Base-by-base conservation (phyloP, 2,797 vertebrate species). In the Acridotheres tristis region DNA sequence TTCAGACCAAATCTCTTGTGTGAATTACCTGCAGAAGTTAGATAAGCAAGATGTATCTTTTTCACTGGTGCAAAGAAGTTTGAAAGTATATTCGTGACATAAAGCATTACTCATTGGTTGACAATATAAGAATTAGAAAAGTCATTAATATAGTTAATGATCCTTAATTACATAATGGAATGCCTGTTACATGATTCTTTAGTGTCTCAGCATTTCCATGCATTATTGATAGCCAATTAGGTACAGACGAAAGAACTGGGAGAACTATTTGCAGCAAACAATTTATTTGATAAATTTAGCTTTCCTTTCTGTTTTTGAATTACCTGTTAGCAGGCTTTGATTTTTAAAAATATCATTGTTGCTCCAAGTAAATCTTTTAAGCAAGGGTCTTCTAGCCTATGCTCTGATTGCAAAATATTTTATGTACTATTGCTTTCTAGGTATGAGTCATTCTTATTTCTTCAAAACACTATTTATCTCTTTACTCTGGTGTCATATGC, bases 191-290 rank as follows among this genome's bases (percentile, higher is more conserved):
- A 93, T 87, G 72, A 96, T 97, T 93, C 87, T 96, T 97, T 97
- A 90, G 86, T 94, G 75, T 90, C 85, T 89, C 93, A 92, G 62
- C 45, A 92, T 96, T 96, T 91, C 90, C 76, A 95, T 86, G 88
- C 58, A 80, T 97, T 97, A 96, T 96, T 97, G 96, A 96, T 96
- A 96, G 85, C 32, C 94, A 97, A 89, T 97, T 97, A 97, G 76
- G 69, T 93, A 94, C 88, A 93, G 88, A 88, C 0, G 57, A 97
- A 96, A 86, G 83, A 89, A 73, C 88, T 86, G 54, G 58, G 48
- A 92, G 87, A 96, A 95, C 73, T 91, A 86, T 93, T 95, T 95
- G 85, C 76, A 95, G 63, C 58, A 96, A 96, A 97, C 85, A 94
- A 96, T 96, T 94, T 93, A 74, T 94, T 90, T 96, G 94, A 97